Evolutionary conservation across 2,113 vertebrate species (phyloP).

Genomic region (Theropithecus gelada): DNA sequence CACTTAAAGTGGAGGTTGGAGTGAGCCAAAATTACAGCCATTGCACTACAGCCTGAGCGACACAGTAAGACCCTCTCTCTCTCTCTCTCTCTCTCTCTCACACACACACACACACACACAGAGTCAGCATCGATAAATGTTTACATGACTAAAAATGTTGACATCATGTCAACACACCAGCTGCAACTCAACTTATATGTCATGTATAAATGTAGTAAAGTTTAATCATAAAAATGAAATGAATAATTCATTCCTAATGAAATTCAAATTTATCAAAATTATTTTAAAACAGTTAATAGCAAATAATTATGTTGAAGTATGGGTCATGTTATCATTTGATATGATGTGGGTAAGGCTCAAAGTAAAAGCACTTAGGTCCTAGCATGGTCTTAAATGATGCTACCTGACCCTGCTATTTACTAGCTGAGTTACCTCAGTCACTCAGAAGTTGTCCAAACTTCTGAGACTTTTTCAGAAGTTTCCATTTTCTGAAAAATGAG

Average conservation of each 20-base stretch:
- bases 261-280: background rate
- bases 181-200: background rate
- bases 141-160: background rate
- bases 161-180: background rate
- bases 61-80: too few species aligned
- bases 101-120: too few species aligned
- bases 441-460: background rate
- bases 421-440: background rate
- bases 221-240: slow-evolving; percentile 19
- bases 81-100: too few species aligned
- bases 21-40: too few species aligned
- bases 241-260: background rate
- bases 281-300: background rate
- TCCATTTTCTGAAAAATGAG: background rate
- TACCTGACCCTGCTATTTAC: background rate
- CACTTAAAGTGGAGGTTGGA: too few species aligned
- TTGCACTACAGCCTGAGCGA: too few species aligned
- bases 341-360: background rate
- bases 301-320: background rate
- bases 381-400: background rate
- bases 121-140: background rate
- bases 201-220: background rate
- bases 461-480: background rate
- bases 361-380: background rate
- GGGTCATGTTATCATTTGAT: background rate